phyloP scores from a whole-genome alignment of 2,113 vertebrate genomes.

The Gnathonemus echidnorhynchus region DNA sequence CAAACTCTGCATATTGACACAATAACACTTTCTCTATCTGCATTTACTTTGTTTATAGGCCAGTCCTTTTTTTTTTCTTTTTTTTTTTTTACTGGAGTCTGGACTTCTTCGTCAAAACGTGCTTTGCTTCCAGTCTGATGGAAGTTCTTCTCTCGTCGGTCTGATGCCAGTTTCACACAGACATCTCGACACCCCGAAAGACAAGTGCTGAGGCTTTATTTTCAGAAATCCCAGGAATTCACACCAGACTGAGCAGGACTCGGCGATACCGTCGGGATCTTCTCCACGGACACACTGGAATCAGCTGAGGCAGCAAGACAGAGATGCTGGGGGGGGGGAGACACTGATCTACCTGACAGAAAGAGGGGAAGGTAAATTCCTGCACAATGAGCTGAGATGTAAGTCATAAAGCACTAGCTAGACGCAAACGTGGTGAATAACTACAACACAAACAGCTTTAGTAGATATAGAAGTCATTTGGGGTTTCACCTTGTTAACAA shows the following conservation, averaged over 20 bases:
- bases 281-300: neutral
- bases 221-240: neutral
- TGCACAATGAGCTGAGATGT: neutral
- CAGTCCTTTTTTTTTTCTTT: neutral
- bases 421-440: neutral
- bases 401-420: neutral
- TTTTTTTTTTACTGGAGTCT: neutral
- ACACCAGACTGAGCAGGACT: neutral
- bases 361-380: neutral
- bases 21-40: neutral
- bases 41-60: neutral
- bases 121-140: neutral
- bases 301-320: neutral
- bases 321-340: neutral
- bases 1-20: neutral
- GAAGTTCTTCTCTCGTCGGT: neutral
- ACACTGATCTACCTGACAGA: slow-evolving; percentile 34
- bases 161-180: neutral
- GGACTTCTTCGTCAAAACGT: neutral
- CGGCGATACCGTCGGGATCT: neutral
- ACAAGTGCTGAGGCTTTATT: neutral
- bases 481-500: neutral
- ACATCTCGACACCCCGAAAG: neutral
- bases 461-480: neutral
- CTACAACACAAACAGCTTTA: neutral